phyloP scores from a whole-genome alignment of 2,797 vertebrate species.

The Sebastes diploproa region DNA sequence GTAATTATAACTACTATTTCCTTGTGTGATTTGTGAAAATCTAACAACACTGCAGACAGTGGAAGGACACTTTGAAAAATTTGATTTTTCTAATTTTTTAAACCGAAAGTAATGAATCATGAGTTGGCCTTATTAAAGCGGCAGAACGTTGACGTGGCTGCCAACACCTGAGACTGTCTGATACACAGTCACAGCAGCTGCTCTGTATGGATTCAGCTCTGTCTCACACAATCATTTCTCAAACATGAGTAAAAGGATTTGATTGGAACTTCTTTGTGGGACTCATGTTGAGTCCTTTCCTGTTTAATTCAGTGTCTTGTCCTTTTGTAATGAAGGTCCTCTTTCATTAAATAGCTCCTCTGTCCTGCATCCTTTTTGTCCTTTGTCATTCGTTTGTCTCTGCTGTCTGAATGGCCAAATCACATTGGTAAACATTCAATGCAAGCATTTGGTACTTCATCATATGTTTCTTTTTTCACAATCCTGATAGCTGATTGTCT shows the following conservation, averaged over 20 bases:
- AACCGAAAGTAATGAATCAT: background rate
- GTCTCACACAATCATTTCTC: background rate
- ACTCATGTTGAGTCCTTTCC: slow-evolving; percentile 2
- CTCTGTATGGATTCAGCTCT: background rate
- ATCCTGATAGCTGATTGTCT: slow-evolving; percentile 12
- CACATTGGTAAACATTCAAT: background rate
- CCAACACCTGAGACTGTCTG: background rate
- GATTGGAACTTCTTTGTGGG: background rate
- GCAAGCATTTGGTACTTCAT: background rate
- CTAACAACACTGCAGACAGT: background rate
- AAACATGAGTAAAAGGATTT: background rate
- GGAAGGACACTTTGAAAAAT: background rate
- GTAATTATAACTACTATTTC: slow-evolving; percentile 11
- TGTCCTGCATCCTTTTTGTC: background rate
- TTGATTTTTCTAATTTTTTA: background rate
- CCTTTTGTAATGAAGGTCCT: background rate
- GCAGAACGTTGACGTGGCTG: background rate
- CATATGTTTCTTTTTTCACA: background rate
- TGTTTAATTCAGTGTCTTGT: background rate
- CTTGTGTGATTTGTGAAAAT: background rate
- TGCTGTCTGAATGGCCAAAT: background rate
- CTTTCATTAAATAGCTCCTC: background rate
- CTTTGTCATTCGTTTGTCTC: background rate
- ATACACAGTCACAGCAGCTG: background rate
- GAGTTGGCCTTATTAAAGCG: background rate